Base-by-base conservation (phyloP, 2,797 vertebrate species). In the Momotus momota region DNA sequence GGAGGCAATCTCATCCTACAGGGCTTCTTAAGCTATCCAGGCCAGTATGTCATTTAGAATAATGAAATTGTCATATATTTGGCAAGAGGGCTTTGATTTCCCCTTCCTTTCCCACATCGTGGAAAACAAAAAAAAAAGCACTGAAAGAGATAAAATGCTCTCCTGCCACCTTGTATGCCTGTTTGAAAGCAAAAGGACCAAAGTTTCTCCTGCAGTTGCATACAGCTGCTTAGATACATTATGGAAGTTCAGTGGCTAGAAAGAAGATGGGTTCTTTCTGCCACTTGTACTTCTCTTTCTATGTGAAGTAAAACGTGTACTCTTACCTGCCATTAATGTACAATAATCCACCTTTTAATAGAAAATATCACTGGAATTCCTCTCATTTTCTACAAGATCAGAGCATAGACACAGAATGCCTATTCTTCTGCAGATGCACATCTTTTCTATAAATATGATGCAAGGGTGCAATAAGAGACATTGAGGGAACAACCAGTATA, bases 31-130 rank as follows among this genome's bases (percentile, higher is more conserved):
- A 71, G 45, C 57, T 91, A 72, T 51, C 74, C 71, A 89, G 57
- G 22, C 41, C 57, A 86, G 23, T 61, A 40, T 14, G 49, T 83
- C 61, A 91, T 86, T 92, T 77, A 85, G 38, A 93, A 82, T 91
- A 92, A 94, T 87, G 41, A 71, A 92, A 88, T 5, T 80, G 67
- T 94, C 52, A 8, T 19, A 41, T 14, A 31, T 90, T 92, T 90
- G 57, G 51, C 31, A 49, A 92, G 60, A 75, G 15, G 70, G 31
- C 55, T 88, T 83, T 82, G 58, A 84, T 17, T 81, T 65, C 65
- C 20, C 38, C 31, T 86, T 88, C 25, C 73, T 54, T 73, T 74
- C n/a, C 46, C 61, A 81, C 16, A 31, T 10, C n/a, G 54, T 31
- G 23, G 46, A 77, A 89, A 89, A 87, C 8, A 4, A n/a, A 25